Evolutionary conservation across 2,797 vertebrate species (phyloP).

Genomic region (Vipera latastei): DNA sequence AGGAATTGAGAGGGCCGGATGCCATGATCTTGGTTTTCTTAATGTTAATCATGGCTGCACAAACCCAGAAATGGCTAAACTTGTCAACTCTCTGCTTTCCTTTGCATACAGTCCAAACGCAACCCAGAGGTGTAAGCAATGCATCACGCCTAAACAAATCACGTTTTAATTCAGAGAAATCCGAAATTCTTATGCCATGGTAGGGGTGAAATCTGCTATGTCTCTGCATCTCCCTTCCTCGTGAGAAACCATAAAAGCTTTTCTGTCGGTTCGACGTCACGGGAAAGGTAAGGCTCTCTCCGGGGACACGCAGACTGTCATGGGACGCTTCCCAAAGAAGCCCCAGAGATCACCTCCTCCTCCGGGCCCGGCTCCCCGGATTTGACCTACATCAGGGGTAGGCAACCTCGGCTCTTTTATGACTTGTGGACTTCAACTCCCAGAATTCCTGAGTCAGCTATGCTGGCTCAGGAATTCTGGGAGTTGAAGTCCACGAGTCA

Average conservation of each 20-base stretch:
- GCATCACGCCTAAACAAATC: not conserved
- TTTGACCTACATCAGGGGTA: too few relatives aligned
- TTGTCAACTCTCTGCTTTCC: not conserved
- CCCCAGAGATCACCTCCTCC: too few relatives aligned
- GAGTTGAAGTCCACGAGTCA: too few relatives aligned
- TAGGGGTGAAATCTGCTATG: not conserved
- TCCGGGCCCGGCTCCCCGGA: not conserved
- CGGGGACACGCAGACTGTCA: not conserved
- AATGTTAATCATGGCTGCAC: not conserved
- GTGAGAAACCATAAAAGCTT: not conserved
- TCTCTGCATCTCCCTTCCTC: not conserved
- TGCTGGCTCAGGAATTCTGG: too few relatives aligned
- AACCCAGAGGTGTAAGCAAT: not conserved
- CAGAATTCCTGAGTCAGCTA: too few relatives aligned
- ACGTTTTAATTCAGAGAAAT: not conserved
- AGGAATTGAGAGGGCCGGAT: too few relatives aligned
- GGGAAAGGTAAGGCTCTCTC: not conserved
- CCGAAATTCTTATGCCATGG: not conserved
- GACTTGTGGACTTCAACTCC: too few relatives aligned
- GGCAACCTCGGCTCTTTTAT: too few relatives aligned
- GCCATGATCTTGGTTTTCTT: too few relatives aligned
- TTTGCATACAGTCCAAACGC: not conserved
- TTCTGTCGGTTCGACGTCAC: not conserved
- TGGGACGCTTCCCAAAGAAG: not conserved
- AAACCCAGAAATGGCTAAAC: not conserved